Base-by-base conservation (phyloP, 2,113 vertebrate species). In the Calidris pygmaea region DNA sequence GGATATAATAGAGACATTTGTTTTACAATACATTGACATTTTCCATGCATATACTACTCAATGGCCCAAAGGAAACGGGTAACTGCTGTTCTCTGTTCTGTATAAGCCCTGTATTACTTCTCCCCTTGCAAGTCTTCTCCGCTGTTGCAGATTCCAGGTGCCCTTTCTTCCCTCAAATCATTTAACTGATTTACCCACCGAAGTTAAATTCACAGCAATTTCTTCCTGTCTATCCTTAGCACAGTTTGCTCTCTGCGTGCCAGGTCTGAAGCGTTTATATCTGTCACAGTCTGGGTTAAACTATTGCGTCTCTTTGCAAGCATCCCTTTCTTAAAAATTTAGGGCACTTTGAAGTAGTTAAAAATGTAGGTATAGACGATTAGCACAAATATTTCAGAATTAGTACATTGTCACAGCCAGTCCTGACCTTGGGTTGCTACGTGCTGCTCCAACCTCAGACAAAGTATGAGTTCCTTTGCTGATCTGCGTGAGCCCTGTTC, bases 91-190 rank as follows among this genome's bases (percentile, higher is more conserved):
- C 34, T 82, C 45, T 22, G 5, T 45, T 74, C n/a, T 62, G 11
- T n/a, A 0, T 6, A 53, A 74, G 24, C 71, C 9, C 7, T 0
- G 0, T 12, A 45, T 34, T 45, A 16, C 16, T 48, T 68, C 70
- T 55, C 12, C 21, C 16, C 37, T 55, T 50, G 34, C 10, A 34
- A 82, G 6, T 50, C 50, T 79, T 27, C 8, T 52, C 30, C 13
- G 23, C 43, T 52, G 34, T n/a, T 71, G 23, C 20, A 52, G 3
- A 39, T 68, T 5, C 15, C 67, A 86, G 26, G 16, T 60, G 60
- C 9, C 6, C 6, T 21, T 55, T 55, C 24, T 20, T 2, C 2
- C 18, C 18, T 59, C 22, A 32, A 9, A 32, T 48, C 35, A 18
- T 75, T 65, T 50, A 76, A 76, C 15, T 77, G 45, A 65, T 88